Percentiles rank a stretch among this genome's conserved stretches.
These are phyloP conservation scores for Hirtodrosophila trivittata DNA, from an alignment of 2,888 invertebrate genomes.

Conservation along the genomic window DNA sequence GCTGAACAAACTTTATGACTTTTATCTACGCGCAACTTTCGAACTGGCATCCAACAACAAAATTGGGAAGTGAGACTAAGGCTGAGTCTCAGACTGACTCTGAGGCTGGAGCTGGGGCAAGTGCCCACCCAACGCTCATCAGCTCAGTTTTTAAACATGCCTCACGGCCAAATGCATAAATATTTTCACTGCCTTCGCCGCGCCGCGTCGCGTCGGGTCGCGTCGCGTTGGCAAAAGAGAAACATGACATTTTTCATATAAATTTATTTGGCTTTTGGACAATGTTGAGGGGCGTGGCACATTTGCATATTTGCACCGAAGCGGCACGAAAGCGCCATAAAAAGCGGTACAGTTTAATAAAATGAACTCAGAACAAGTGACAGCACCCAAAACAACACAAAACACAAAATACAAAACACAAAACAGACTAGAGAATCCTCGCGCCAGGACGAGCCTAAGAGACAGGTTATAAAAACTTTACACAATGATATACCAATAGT, in stretches of 20 bases:
- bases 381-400: no score
- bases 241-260: conserved; percentile 70
- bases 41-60: conserved; percentile 31
- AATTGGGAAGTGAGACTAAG: conserved; percentile 11
- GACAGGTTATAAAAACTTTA: conserved; percentile 71
- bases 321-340: conserved; percentile 67
- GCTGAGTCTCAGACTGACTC: conserved; percentile 3
- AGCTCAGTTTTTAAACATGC: conserved; percentile 63
- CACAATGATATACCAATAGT: conserved; percentile 55
- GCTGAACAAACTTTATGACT: conserved; percentile 67
- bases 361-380: conserved; percentile 60
- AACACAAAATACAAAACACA: conserved; percentile 38
- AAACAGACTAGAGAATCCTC: neutral
- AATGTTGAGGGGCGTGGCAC: conserved; percentile 33
- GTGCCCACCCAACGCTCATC: conserved; percentile 39
- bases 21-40: conserved; percentile 68
- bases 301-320: conserved; percentile 71
- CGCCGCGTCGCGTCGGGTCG: conserved; percentile 11
- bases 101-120: no score
- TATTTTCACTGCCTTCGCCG: conserved; percentile 49
- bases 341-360: conserved; percentile 61
- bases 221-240: conserved; percentile 29
- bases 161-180: conserved; percentile 72
- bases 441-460: conserved; percentile 26
- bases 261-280: conserved; percentile 64